Evolutionary conservation across 2,113 vertebrate genomes (phyloP).

Genomic region (Atherinomorus stipes): DNA sequence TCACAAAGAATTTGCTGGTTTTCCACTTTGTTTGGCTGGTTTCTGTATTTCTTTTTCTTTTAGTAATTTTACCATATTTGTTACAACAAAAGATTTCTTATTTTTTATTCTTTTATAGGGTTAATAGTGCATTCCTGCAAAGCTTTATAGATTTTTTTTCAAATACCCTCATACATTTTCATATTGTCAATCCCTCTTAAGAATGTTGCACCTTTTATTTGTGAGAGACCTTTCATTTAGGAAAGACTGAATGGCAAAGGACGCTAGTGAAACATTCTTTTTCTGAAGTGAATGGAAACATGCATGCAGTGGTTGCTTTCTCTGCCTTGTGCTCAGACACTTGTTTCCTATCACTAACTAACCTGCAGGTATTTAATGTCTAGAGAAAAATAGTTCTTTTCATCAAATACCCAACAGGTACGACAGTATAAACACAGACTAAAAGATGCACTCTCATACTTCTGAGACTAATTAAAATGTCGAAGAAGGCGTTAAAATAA

Average conservation of each 20-base stretch:
- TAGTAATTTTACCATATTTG: no score
- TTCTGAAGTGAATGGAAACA: constrained; percentile 14
- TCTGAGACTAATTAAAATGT: constrained; percentile 22
- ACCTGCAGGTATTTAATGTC: constrained; percentile 10
- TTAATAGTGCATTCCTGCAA: background rate
- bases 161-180: background rate
- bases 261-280: constrained; percentile 6
- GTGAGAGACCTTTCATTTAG: constrained; percentile 29
- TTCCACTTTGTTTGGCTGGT: background rate
- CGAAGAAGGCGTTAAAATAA: background rate
- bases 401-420: constrained; percentile 2
- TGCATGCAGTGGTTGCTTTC: background rate
- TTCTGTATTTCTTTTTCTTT: background rate
- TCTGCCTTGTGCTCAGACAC: constrained; percentile 12
- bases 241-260: constrained; percentile 19
- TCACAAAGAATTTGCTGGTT: no score
- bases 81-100: background rate
- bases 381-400: background rate
- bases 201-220: constrained; percentile 4
- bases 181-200: background rate
- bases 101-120: background rate
- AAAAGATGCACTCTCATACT: background rate
- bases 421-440: background rate
- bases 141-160: background rate
- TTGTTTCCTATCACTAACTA: constrained; percentile 22